phyloP scores from a whole-genome alignment of 2,888 invertebrate species.

The Diarsia rubi region DNA sequence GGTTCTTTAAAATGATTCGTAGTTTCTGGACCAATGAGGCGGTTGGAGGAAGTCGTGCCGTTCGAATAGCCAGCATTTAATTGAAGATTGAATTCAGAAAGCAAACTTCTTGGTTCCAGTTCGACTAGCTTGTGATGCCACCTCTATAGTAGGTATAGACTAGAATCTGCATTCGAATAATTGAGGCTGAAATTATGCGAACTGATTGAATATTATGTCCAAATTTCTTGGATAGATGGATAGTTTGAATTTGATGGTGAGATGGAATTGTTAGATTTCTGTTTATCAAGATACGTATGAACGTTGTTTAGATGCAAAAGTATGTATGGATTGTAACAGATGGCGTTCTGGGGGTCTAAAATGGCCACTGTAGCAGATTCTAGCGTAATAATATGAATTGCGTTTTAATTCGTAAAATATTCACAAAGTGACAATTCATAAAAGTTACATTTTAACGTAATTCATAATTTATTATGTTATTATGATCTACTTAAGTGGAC shows the following conservation, averaged over 20 bases:
- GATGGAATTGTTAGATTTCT: not conserved
- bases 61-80: constrained; percentile 71
- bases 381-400: too few species aligned
- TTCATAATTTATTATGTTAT: too few species aligned
- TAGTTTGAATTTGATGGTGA: constrained; percentile 12
- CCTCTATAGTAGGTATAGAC: constrained; percentile 21
- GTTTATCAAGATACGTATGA: not conserved
- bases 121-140: constrained; percentile 49
- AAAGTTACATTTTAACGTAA: too few species aligned
- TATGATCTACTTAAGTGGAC: too few species aligned
- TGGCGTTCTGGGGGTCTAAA: not conserved
- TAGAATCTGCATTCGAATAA: constrained; percentile 58
- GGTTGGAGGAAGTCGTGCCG: constrained; percentile 31
- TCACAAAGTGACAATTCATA: too few species aligned
- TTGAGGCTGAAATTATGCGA: constrained; percentile 59
- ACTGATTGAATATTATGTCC: constrained; percentile 52
- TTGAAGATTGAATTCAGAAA: constrained; percentile 78
- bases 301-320: too few species aligned
- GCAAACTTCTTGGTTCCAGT: constrained; percentile 70
- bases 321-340: not conserved
- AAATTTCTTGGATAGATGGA: constrained; percentile 24
- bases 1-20: constrained; percentile 60
- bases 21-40: constrained; percentile 45
- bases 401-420: too few species aligned
- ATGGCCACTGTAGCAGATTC: too few species aligned